phyloP scores from a whole-genome alignment of 2,113 vertebrate species.

The Corynorhinus townsendii region DNA sequence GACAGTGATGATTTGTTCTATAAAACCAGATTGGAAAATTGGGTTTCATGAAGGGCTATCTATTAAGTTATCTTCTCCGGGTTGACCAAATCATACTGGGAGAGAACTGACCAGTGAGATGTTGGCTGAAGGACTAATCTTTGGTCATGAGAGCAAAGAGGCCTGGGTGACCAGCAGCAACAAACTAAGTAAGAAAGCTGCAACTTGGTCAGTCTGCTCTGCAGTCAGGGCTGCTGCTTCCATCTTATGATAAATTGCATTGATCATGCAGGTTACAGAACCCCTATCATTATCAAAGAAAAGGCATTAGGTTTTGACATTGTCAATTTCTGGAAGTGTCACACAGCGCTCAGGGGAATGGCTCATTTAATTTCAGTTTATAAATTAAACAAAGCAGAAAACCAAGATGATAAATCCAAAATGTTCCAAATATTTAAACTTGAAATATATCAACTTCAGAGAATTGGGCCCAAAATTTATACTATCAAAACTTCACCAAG shows the following conservation, averaged over 20 bases:
- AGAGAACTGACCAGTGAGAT: constrained; percentile 12
- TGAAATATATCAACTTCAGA: constrained; percentile 29
- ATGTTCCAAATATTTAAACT: constrained; percentile 43
- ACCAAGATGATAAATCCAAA: constrained; percentile 59
- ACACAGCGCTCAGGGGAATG: constrained; percentile 40
- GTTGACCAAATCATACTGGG: background rate
- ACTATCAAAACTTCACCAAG: constrained; percentile 12
- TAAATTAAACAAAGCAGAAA: constrained; percentile 71
- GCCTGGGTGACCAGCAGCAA: constrained; percentile 35
- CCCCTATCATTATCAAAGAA: constrained; percentile 72
- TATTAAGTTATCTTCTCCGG: background rate
- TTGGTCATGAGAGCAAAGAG: constrained; percentile 55
- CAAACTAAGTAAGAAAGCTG: constrained; percentile 62
- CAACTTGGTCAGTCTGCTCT: constrained; percentile 66
- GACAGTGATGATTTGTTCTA: background rate
- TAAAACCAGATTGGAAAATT: background rate
- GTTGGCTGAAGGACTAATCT: constrained; percentile 24
- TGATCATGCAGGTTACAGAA: constrained; percentile 73
- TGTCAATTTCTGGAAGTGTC: constrained; percentile 70
- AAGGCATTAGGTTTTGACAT: constrained; percentile 76
- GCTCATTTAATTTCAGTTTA: constrained; percentile 73
- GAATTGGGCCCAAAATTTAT: background rate
- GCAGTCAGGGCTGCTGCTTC: constrained; percentile 60
- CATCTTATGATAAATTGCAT: constrained; percentile 71
- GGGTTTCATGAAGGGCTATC: background rate